A percentile compares a stretch with the other conserved stretches of the same genome.
phyloP scores from a whole-genome alignment of 2,113 vertebrate genomes.

The Lasiurus cinereus region DNA sequence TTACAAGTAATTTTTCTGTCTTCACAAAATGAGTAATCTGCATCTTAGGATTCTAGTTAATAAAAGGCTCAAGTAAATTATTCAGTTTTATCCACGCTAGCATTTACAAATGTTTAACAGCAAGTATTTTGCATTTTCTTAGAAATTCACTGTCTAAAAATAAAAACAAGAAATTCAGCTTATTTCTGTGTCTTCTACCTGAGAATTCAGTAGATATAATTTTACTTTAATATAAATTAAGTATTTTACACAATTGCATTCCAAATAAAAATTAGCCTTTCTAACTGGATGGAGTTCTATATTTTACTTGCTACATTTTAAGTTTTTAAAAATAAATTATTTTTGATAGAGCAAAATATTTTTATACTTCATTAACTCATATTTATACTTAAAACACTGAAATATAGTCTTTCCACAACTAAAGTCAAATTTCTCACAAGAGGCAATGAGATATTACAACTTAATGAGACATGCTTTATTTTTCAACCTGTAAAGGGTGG shows the following conservation, averaged over 20 bases:
- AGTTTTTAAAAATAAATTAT: background rate
- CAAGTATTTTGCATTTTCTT: background rate
- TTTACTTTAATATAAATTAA: background rate
- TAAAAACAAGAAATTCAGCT: background rate
- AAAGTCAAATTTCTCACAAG: background rate
- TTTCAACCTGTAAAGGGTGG: background rate
- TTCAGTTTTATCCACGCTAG: background rate
- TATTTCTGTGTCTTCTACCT: background rate
- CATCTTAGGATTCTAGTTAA: conserved; percentile 9
- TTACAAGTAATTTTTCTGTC: conserved; percentile 4
- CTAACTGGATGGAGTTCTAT: background rate
- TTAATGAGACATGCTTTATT: background rate
- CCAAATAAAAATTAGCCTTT: background rate
- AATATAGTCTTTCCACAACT: background rate
- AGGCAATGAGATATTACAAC: background rate
- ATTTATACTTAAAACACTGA: background rate
- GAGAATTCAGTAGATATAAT: background rate
- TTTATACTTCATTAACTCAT: background rate
- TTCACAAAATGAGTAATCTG: background rate
- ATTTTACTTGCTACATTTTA: background rate
- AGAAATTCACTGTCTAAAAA: background rate
- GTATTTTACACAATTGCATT: background rate
- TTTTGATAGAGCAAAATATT: background rate
- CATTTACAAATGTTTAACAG: background rate
- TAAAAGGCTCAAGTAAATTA: background rate